Evolutionary conservation across 1,140 invertebrate genomes (phyloP), one percentile per base, ranked within the genome.

Genomic region (Watersipora subatra): DNA sequence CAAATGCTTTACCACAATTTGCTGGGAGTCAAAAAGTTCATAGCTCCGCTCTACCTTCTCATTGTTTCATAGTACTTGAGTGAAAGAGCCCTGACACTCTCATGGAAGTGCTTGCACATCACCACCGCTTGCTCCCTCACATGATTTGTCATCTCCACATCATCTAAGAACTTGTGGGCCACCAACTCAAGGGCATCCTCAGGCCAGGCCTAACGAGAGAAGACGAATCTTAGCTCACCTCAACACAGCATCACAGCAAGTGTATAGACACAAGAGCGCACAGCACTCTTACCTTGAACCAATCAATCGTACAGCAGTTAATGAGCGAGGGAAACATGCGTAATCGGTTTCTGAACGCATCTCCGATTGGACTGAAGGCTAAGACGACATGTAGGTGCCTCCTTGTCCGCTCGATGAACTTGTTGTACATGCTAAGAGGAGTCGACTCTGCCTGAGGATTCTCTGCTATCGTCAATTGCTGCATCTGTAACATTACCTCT

Each of bases 301-400:
- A 80, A 66, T 79, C 77, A 62, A 80, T 78, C 15, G 78, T 80
- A 68, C 77, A 80, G 68, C 79, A 80, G 69, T 78, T 80, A 65
- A 80, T 80, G 26, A 81, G 73, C 1, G 79, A 78, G 1, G 79
- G 79, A 66, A 80, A 81, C 76, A 78, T 79, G 27, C 77, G 61
- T 19, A 80, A 73, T 22, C 78, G 67, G 61, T 78, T 78, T 22
- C 78, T 69, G 71, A 81, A 80, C 26, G 74, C 73, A 64, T 81
- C 78, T 3, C 79, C 78, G 20, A 80, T 79, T 19, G 78, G 79
- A 71, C 75, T 76, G 68, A 81, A 80, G 3, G 76, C 75, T n/a
- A 80, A 67, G 1, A 80, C 77, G 28, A 81, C 69, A 66, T 81
- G 79, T 1, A 81, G 73, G 62, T 80, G 74, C 2, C 73, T 66